Evolutionary conservation across 1,140 invertebrate genomes (phyloP).

Genomic region (Hormaphis cornu): DNA sequence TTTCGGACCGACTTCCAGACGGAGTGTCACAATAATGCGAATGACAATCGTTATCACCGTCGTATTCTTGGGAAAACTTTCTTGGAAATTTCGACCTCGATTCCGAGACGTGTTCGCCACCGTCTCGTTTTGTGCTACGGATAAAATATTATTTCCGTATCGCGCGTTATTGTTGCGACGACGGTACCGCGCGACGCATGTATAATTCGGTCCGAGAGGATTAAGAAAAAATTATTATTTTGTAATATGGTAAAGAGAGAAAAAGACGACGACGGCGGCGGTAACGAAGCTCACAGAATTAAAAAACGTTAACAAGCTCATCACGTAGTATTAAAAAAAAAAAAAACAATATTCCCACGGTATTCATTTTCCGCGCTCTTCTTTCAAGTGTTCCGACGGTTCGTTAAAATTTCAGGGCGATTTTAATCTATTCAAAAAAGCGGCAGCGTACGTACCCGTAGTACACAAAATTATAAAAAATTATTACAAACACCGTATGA

Average conservation of each 20-base stretch:
- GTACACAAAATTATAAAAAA: too few species aligned
- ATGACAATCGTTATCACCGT: too few species aligned
- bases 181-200: too few species aligned
- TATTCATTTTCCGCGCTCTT: constrained; percentile 5
- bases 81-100: neutral
- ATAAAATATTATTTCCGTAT: neutral
- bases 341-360: constrained; percentile 1
- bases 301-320: constrained; percentile 24
- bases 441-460: too few species aligned
- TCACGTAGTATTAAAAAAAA: constrained; percentile 16
- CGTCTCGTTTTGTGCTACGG: neutral
- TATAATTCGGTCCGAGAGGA: neutral
- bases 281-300: neutral
- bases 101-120: neutral
- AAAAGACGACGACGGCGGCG: neutral
- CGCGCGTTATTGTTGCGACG: neutral
- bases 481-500: too few species aligned
- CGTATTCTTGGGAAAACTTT: neutral
- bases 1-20: too few species aligned
- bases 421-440: constrained; percentile 13
- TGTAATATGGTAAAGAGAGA: neutral
- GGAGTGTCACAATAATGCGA: too few species aligned
- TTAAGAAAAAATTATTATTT: constrained; percentile 12
- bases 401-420: constrained; percentile 17
- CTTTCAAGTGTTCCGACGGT: constrained; percentile 19